Conservation (phyloP, 2,113 vertebrate genomes). For the Passer montanus region DNA sequence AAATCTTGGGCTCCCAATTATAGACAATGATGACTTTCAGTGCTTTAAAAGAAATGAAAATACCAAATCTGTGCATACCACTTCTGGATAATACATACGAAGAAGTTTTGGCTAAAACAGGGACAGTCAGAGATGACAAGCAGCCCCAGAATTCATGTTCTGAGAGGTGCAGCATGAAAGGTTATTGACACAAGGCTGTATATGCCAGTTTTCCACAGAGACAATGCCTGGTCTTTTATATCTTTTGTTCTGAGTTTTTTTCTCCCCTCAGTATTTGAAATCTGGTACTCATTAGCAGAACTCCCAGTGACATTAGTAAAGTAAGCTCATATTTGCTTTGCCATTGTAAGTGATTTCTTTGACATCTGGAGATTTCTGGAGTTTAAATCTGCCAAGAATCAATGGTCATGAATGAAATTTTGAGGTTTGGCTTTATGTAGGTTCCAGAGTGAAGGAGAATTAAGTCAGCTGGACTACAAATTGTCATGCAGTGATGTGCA, state of each 20-base stretch:
- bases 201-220: not conserved
- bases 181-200: not conserved
- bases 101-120: not conserved
- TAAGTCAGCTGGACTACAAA: not conserved
- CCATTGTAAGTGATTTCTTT: not conserved
- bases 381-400: not conserved
- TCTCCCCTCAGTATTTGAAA: not conserved
- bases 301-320: not conserved
- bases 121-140: not conserved
- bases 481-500: not conserved
- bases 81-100: not conserved
- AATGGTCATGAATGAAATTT: not conserved
- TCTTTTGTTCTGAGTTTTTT: not conserved
- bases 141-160: not conserved
- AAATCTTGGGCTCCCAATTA: not conserved
- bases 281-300: not conserved
- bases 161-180: not conserved
- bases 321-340: not conserved
- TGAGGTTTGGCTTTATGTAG: not conserved
- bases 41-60: not conserved
- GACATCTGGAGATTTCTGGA: not conserved
- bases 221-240: not conserved
- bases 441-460: not conserved
- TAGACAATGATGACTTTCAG: not conserved
- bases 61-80: not conserved